Conservation (phyloP, 2,888 invertebrate species). For the Phymatocera aterrima region DNA sequence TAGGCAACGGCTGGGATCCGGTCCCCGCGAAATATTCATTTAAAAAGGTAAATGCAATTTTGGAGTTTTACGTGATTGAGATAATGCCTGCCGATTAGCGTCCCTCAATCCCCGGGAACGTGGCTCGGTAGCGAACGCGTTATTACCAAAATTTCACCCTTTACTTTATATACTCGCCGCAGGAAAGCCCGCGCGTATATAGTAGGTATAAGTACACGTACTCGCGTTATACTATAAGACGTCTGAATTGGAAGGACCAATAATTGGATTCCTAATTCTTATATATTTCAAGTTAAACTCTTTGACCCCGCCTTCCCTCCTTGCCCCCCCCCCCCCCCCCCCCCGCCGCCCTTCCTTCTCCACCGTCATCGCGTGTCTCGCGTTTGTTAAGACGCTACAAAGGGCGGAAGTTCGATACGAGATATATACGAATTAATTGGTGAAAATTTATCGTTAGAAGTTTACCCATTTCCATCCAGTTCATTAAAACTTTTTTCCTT, state of each 20-base stretch:
- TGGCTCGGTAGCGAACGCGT: conserved; percentile 67
- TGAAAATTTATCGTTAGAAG: conserved; percentile 26
- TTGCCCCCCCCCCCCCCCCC: not conserved
- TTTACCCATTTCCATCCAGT: not conserved
- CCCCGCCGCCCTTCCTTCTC: not conserved
- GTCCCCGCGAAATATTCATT: conserved; percentile 73
- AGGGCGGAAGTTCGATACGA: conserved; percentile 20
- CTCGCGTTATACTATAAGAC: not conserved
- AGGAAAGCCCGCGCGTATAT: not conserved
- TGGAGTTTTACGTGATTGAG: conserved; percentile 75
- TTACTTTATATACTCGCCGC: conserved; percentile 44
- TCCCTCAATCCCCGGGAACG: conserved; percentile 39
- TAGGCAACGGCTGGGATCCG: conserved; percentile 69
- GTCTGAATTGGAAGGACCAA: conserved; percentile 1
- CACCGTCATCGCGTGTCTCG: conserved; percentile 30
- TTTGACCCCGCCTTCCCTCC: not conserved
- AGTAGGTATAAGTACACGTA: not conserved
- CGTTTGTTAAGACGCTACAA: not conserved
- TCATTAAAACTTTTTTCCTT: too few species aligned
- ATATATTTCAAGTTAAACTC: conserved; percentile 3
- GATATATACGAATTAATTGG: conserved; percentile 28
- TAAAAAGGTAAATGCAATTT: conserved; percentile 75
- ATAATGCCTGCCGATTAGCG: conserved; percentile 74
- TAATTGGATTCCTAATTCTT: conserved; percentile 26
- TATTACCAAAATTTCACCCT: conserved; percentile 70